These are phyloP conservation scores for Drosophila burlai DNA, from an alignment of 1,140 invertebrate genomes.

Conservation along the genomic window DNA sequence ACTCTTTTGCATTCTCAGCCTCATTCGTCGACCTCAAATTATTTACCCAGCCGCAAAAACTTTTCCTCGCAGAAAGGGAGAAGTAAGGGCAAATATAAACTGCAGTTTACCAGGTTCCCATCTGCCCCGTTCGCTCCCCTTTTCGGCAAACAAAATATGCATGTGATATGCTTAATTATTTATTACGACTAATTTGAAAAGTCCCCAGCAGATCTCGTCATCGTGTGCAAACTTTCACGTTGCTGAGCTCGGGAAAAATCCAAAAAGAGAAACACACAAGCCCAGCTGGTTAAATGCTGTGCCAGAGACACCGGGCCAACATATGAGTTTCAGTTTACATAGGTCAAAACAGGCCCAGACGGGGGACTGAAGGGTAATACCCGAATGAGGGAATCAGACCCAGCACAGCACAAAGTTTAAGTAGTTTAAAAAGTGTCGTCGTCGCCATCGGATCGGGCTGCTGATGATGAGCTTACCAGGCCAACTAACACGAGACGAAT, in stretches of 20 bases:
- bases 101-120: slow-evolving; percentile 51
- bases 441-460: slow-evolving; percentile 32
- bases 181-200: slow-evolving; percentile 82
- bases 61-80: slow-evolving; percentile 23
- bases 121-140: not conserved
- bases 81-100: slow-evolving; percentile 47
- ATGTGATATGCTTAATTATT: slow-evolving; percentile 80
- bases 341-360: slow-evolving; percentile 49
- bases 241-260: slow-evolving; percentile 25
- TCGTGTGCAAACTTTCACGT: slow-evolving; percentile 53
- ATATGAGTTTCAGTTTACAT: slow-evolving; percentile 52
- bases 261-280: not conserved
- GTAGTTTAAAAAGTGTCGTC: slow-evolving; percentile 76
- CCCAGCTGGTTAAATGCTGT: slow-evolving; percentile 56
- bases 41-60: slow-evolving; percentile 51
- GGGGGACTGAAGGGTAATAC: slow-evolving; percentile 8
- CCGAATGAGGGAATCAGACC: slow-evolving; percentile 21
- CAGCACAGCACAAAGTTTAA: slow-evolving; percentile 68
- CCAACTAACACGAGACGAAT: slow-evolving; percentile 54
- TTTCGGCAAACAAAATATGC: slow-evolving; percentile 40
- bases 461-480: slow-evolving; percentile 59
- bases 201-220: slow-evolving; percentile 43
- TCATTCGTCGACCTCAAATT: slow-evolving; percentile 48
- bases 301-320: slow-evolving; percentile 36
- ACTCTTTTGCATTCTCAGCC: slow-evolving; percentile 33